Percentiles rank a stretch among this genome's conserved stretches.
phyloP scores from a whole-genome alignment of 2,113 vertebrate genomes.

The Loxodonta africana region DNA sequence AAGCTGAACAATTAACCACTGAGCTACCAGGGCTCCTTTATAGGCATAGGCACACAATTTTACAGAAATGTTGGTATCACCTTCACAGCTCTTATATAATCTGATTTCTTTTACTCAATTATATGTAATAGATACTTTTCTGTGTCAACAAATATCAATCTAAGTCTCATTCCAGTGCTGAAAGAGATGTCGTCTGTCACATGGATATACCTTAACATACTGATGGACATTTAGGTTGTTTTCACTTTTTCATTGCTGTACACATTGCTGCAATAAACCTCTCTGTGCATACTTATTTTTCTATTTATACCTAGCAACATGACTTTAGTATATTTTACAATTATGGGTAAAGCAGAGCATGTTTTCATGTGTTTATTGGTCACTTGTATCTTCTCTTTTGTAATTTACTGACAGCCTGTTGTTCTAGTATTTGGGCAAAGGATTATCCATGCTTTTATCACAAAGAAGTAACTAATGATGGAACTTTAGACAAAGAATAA shows the following conservation, averaged over 20 bases:
- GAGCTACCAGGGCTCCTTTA: background rate
- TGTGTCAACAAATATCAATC: background rate
- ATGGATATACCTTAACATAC: background rate
- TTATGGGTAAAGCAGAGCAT: background rate
- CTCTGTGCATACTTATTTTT: background rate
- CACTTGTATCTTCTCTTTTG: background rate
- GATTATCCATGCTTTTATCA: background rate
- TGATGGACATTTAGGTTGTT: background rate
- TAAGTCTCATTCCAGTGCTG: background rate
- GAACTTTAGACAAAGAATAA: background rate
- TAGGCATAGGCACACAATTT: background rate
- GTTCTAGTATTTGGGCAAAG: conserved; percentile 10
- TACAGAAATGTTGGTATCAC: conserved; percentile 15
- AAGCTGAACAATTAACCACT: too few species aligned
- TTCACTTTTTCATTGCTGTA: conserved; percentile 34
- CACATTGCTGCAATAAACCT: background rate
- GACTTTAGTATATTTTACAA: background rate
- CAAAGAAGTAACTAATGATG: background rate
- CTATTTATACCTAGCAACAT: background rate
- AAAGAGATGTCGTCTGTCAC: background rate
- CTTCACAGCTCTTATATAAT: background rate
- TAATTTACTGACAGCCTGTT: background rate
- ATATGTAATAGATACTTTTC: background rate
- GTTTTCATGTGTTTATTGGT: background rate
- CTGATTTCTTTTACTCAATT: conserved; percentile 42